Percentiles rank a stretch among this genome's conserved stretches.
These are phyloP conservation scores for Lepidurus couesii DNA, from an alignment of 1,140 invertebrate species.

Conservation along the genomic window DNA sequence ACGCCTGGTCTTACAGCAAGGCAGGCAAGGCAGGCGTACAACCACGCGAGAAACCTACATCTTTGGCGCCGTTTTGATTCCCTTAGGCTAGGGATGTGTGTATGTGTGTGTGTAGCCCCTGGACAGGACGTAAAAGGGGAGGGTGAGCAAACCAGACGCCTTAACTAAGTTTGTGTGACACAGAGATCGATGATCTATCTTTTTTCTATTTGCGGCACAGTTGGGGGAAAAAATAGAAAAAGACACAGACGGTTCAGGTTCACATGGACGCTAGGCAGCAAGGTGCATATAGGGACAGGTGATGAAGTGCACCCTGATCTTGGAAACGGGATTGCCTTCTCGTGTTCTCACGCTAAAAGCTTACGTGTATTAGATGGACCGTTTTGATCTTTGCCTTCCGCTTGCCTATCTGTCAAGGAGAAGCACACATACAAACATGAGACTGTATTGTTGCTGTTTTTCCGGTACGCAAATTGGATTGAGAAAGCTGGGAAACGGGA, in stretches of 20 bases:
- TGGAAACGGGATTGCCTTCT: background rate
- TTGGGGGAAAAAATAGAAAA: background rate
- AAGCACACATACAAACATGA: background rate
- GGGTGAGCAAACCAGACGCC: background rate
- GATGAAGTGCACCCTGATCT: background rate
- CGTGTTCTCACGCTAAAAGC: background rate
- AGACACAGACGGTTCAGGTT: background rate
- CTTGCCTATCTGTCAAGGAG: background rate
- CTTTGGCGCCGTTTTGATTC: background rate
- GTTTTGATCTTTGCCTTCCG: background rate
- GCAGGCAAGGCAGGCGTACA: background rate
- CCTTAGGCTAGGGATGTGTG: background rate
- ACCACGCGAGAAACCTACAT: conserved; percentile 1
- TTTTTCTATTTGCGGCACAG: background rate
- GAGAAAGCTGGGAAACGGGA: background rate
- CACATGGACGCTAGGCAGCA: background rate
- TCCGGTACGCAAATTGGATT: too few species aligned
- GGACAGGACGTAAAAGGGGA: background rate
- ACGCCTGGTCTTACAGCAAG: background rate
- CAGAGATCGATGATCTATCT: background rate
- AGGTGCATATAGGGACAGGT: background rate
- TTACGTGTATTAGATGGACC: background rate
- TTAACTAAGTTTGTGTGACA: background rate
- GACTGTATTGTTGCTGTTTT: too few species aligned
- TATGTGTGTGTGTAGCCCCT: background rate